Evolutionary conservation across 2,797 vertebrate species (phyloP).

Genomic region (Hippoglossus hippoglossus): DNA sequence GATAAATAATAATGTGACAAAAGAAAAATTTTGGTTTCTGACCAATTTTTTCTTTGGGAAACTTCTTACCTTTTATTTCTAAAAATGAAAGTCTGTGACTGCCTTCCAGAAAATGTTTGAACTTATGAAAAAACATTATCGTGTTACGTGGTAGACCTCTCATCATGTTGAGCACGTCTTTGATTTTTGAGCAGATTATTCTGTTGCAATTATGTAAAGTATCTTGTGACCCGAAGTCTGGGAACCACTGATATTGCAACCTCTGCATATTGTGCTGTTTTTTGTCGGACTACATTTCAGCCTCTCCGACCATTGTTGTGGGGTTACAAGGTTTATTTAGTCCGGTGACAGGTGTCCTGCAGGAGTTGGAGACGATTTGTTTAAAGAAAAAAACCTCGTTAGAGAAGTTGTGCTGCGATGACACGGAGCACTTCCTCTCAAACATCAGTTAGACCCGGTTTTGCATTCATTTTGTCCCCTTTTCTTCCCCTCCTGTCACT

Average conservation of each 20-base stretch:
- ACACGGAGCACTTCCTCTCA: slow-evolving; percentile 66
- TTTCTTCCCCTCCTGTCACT: slow-evolving; percentile 60
- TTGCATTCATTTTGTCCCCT: slow-evolving; percentile 80
- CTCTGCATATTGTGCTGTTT: neutral
- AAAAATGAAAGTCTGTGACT: no score
- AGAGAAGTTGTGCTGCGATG: slow-evolving; percentile 56
- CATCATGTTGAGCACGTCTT: neutral
- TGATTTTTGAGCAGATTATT: neutral
- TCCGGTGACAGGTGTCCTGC: slow-evolving; percentile 59
- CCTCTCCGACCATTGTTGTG: slow-evolving; percentile 27
- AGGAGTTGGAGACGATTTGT: slow-evolving; percentile 71
- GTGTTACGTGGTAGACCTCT: no score
- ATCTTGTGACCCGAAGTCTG: neutral
- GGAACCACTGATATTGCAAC: neutral
- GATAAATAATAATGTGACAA: no score
- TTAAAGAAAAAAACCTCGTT: slow-evolving; percentile 64
- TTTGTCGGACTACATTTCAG: neutral
- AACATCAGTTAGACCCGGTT: slow-evolving; percentile 78
- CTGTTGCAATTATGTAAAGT: neutral
- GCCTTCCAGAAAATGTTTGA: no score
- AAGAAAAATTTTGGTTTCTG: no score
- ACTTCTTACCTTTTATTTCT: no score
- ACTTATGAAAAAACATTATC: no score
- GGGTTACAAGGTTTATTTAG: slow-evolving; percentile 25
- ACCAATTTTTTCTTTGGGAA: no score